Percentiles rank a stretch among this genome's conserved stretches.
phyloP scores from a whole-genome alignment of 1,140 invertebrate genomes.

The Hylyphantes graminicola region DNA sequence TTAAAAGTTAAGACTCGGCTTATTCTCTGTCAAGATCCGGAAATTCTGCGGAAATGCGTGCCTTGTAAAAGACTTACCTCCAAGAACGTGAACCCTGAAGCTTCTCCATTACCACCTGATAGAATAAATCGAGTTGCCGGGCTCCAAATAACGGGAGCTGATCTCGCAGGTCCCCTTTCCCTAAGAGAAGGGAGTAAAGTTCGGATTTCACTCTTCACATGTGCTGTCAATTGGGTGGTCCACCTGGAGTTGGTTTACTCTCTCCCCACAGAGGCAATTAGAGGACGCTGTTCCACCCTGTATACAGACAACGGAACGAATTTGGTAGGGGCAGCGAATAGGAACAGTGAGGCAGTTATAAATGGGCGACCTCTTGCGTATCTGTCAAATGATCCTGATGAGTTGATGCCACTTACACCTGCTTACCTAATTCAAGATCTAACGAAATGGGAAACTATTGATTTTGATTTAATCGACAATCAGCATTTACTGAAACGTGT shows the following conservation, averaged over 20 bases:
- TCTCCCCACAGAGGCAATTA: neutral
- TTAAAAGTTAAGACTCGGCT: neutral
- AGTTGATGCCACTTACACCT: no score
- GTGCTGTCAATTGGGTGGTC: neutral
- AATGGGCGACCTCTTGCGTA: no score
- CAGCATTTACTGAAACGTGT: no score
- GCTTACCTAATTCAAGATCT: no score
- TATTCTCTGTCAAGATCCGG: neutral
- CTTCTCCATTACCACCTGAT: neutral
- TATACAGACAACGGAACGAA: no score
- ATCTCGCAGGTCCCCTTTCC: neutral
- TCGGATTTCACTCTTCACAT: neutral
- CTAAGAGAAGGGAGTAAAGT: neutral
- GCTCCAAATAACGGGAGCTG: neutral
- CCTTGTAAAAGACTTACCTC: neutral
- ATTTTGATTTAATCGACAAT: no score
- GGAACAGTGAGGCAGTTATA: no score
- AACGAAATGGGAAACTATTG: no score
- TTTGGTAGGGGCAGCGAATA: no score
- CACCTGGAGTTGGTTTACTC: neutral
- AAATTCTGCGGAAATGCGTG: neutral
- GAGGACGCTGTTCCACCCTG: no score
- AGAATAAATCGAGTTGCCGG: neutral
- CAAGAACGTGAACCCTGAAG: neutral
- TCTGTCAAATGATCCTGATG: no score